Conservation (phyloP, 2,113 vertebrate genomes). For the Triplophysa tibetana region DNA sequence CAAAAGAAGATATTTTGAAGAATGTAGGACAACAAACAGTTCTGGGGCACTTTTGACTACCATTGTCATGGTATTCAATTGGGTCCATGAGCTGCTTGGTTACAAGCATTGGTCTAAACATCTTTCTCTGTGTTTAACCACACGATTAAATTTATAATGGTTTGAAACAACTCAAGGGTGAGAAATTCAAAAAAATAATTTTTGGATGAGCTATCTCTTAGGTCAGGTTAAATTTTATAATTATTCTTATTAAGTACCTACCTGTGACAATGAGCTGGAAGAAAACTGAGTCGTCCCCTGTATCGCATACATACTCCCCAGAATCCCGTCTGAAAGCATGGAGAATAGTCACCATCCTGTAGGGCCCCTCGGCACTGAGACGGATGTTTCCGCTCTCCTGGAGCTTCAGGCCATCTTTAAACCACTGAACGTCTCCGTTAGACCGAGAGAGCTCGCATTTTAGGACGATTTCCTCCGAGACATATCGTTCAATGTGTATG, state of each 20-base stretch:
- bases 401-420: constrained; percentile 81
- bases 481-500: constrained; percentile 66
- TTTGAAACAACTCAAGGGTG: too few relatives aligned
- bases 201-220: too few relatives aligned
- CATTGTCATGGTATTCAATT: too few relatives aligned
- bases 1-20: too few relatives aligned
- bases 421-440: constrained; percentile 74
- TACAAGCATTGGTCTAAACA: too few relatives aligned
- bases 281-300: constrained; percentile 82
- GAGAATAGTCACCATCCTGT: constrained; percentile 73
- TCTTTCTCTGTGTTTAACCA: too few relatives aligned
- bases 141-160: too few relatives aligned
- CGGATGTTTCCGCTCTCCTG: constrained; percentile 62
- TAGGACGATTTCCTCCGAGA: constrained; percentile 76
- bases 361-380: constrained; percentile 75
- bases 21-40: too few relatives aligned
- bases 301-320: constrained; percentile 87
- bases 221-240: background rate
- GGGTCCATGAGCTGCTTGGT: too few relatives aligned
- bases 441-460: constrained; percentile 83
- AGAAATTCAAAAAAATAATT: too few relatives aligned
- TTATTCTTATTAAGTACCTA: constrained; percentile 44
- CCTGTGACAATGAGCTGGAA: constrained; percentile 84
- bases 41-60: too few relatives aligned
- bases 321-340: constrained; percentile 65